phyloP scores from a whole-genome alignment of 1,140 invertebrate species.

The Bombyx mori region DNA sequence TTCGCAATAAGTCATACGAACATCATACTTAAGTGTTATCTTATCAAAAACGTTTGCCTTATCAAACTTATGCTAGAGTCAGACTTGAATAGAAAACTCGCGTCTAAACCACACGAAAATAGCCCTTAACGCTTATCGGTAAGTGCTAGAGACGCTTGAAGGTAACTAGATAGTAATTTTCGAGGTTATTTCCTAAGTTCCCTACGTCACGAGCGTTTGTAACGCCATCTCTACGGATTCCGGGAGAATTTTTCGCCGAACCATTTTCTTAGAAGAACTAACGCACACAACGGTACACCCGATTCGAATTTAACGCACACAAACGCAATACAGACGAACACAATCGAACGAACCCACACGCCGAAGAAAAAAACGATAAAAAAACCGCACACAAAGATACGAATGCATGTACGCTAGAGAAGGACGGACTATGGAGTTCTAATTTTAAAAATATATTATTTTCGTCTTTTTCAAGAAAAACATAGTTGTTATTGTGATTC shows the following conservation, averaged over 20 bases:
- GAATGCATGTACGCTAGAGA: not conserved
- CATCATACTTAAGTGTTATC: no score
- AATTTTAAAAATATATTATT: not conserved
- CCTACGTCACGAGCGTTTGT: constrained; percentile 30
- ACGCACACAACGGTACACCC: constrained; percentile 25
- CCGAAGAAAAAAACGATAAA: constrained; percentile 68
- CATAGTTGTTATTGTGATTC: no score
- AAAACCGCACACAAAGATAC: constrained; percentile 48
- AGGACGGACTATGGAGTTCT: constrained; percentile 13
- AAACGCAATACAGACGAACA: constrained; percentile 25
- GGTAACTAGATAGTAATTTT: no score
- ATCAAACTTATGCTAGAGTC: no score
- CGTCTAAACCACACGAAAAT: no score
- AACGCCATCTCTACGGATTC: constrained; percentile 65
- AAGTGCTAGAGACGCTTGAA: no score
- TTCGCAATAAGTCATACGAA: no score
- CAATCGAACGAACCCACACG: constrained; percentile 67
- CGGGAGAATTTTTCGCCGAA: constrained; percentile 64
- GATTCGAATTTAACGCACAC: constrained; percentile 25
- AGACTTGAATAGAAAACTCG: no score
- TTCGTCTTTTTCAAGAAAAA: no score
- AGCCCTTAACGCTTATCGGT: no score
- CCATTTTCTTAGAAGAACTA: constrained; percentile 68
- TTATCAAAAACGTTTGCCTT: no score
- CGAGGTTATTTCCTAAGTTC: no score